Percentiles rank a stretch among this genome's conserved stretches.
Conservation (phyloP, 2,888 invertebrate genomes). For the Trissolcus brochymenae region DNA sequence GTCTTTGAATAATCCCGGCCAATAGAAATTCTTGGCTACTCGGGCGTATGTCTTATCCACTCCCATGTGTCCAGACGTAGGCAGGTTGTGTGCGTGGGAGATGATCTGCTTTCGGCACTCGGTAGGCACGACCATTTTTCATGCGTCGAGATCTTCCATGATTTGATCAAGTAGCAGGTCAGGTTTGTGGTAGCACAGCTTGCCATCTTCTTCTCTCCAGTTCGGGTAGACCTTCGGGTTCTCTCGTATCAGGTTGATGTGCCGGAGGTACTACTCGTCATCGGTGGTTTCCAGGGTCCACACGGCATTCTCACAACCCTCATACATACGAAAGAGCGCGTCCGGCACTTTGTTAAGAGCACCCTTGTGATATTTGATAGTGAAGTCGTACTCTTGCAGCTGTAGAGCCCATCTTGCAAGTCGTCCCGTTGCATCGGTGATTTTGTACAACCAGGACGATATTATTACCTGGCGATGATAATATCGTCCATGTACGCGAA, state of each 20-base stretch:
- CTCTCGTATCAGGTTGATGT: neutral
- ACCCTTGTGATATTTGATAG: slow-evolving; percentile 2
- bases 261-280: neutral
- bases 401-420: slow-evolving; percentile 25
- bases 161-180: neutral
- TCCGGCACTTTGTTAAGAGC: slow-evolving; percentile 22
- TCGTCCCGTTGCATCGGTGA: slow-evolving; percentile 55
- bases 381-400: neutral
- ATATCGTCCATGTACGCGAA: slow-evolving; percentile 55
- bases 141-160: neutral
- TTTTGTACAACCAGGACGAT: slow-evolving; percentile 56
- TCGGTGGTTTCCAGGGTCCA: neutral
- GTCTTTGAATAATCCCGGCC: no score
- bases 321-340: slow-evolving; percentile 20
- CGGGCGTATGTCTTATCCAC: slow-evolving; percentile 5
- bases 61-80: slow-evolving; percentile 3
- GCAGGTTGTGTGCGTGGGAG: neutral
- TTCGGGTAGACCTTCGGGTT: slow-evolving; percentile 5
- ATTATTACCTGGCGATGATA: no score
- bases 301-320: neutral
- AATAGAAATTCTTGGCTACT: slow-evolving; percentile 5
- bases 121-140: slow-evolving; percentile 9
- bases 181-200: slow-evolving; percentile 3
- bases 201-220: neutral
- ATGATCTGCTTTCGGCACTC: neutral